Conservation (phyloP, 2,888 invertebrate genomes). For the Hirudinaria manillensis region DNA sequence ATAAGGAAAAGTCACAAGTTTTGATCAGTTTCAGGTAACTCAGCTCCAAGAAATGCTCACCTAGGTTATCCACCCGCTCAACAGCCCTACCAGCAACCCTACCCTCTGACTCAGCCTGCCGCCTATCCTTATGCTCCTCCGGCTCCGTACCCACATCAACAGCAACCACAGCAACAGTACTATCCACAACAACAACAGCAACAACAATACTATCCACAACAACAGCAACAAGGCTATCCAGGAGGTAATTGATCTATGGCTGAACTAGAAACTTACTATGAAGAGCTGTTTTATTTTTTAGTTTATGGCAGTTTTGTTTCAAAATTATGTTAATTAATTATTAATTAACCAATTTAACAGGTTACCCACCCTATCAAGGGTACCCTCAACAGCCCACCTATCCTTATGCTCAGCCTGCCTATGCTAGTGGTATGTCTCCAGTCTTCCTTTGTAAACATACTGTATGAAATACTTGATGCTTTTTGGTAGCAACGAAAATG, state of each 20-base stretch:
- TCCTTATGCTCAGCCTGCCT: constrained; percentile 18
- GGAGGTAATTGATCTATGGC: neutral
- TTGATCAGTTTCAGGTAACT: neutral
- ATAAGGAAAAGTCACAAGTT: neutral
- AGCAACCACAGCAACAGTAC: constrained; percentile 11
- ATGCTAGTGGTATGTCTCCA: neutral
- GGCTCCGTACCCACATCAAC: neutral
- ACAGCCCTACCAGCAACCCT: constrained; percentile 19
- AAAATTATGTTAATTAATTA: too few species aligned
- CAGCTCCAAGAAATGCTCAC: neutral
- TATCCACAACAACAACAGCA: constrained; percentile 20
- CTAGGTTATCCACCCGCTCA: constrained; percentile 16
- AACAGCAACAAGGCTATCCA: neutral
- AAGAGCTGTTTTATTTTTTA: too few species aligned
- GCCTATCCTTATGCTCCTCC: neutral
- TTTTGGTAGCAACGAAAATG: too few species aligned
- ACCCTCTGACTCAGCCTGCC: neutral
- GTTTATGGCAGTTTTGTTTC: too few species aligned
- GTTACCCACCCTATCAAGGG: neutral
- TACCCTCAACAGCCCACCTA: constrained; percentile 24
- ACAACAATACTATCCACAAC: constrained; percentile 10
- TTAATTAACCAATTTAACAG: neutral
- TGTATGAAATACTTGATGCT: too few species aligned
- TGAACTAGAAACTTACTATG: too few species aligned
- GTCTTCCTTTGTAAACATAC: neutral